A percentile compares a stretch with the other conserved stretches of the same genome.
These are phyloP conservation scores for Nibea coibor DNA, from an alignment of 2,113 vertebrate species.

Conservation along the genomic window DNA sequence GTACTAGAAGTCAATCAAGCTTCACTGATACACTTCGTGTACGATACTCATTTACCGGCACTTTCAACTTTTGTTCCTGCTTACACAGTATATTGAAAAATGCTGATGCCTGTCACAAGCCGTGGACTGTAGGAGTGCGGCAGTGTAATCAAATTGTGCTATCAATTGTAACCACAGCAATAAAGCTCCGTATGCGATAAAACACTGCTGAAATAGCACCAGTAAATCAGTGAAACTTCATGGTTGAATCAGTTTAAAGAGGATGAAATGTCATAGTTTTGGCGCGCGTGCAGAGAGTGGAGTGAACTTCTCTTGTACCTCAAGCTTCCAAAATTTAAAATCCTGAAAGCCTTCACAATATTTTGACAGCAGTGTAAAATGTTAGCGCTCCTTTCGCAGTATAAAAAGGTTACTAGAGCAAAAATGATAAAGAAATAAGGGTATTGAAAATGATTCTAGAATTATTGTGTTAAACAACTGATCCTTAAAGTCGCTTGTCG, in stretches of 20 bases:
- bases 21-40: neutral
- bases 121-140: conserved; percentile 17
- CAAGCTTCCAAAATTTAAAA: conserved; percentile 27
- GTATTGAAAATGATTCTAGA: neutral
- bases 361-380: neutral
- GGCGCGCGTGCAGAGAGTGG: neutral
- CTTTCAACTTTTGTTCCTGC: neutral
- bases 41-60: neutral
- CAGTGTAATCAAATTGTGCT: conserved; percentile 50
- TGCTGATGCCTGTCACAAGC: conserved; percentile 27
- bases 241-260: conserved; percentile 28
- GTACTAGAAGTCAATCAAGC: neutral
- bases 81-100: neutral
- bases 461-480: neutral
- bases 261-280: conserved; percentile 27
- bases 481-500: neutral
- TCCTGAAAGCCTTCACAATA: conserved; percentile 9
- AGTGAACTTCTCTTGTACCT: neutral
- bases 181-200: conserved; percentile 11
- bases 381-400: neutral
- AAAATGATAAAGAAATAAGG: neutral
- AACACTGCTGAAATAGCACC: conserved; percentile 26
- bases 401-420: neutral
- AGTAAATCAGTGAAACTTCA: conserved; percentile 42
- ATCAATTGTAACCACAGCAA: conserved; percentile 31